Base-by-base conservation (phyloP, 2,888 invertebrate genomes). In the Timema podura region DNA sequence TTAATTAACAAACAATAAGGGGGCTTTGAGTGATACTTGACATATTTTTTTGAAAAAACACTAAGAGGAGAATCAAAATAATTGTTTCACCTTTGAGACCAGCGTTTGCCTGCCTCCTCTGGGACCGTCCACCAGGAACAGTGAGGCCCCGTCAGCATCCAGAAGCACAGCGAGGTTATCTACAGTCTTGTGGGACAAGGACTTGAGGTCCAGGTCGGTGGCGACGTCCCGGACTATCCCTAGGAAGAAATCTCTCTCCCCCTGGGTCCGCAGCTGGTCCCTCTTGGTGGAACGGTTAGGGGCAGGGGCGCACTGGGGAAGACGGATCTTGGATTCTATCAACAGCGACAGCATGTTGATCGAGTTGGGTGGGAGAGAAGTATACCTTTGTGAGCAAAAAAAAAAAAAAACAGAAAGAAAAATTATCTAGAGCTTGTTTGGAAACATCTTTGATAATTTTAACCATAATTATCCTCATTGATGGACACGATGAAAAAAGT, bases 191-290 rank as follows among this genome's bases (percentile, higher is more conserved):
- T 81, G 79, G 48, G 83, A 83, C 57, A 85, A 76, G 70, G 81
- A 82, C 75, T 79, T 79, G 10, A 84, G 79, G 76, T 84, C 83
- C 68, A 85, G 78, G 74, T 85, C 85, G 66, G 83, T 83, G 48
- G 84, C 83, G 66, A 84, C 83, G 75, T 85, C 85, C 71, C 84
- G 81, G 45, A 85, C 83, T 73, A 83, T 82, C 74, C 83, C 82
- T 72, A 84, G 78, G 75, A 85, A 83, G 77, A 85, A 85, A 71
- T 83, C 83, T 48, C 81, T 76, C 74, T 84, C 84, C 72, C 83
- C 83, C 74, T 77, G 77, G 15, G 74, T 72, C 57, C 77, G 73
- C 48, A 78, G 76, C 67, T 78, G 75, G 65, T 80, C 80, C 7
- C 79, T 75, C 76, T 84, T 84, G 64, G 80, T 77, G 66, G 83